phyloP scores from a whole-genome alignment of 2,113 vertebrate species.

The human region GRCh38 chr7:143153501-143154000 shows the following conservation, averaged over 20 bases:
- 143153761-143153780: background rate
- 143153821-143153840: background rate
- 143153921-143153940: background rate
- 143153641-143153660: too few species aligned
- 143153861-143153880: background rate
- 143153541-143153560: background rate
- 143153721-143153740: rapidly evolving
- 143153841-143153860: background rate
- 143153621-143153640: background rate
- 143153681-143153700: background rate
- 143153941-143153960: background rate
- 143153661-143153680: background rate
- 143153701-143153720: background rate
- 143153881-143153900: background rate
- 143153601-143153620: background rate
- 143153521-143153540: background rate
- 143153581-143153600: background rate
- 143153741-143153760: background rate
- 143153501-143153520: background rate
- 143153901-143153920: background rate
- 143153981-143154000: background rate
- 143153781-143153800: background rate
- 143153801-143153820: background rate
- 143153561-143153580: background rate
- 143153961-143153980: background rate